Conservation (phyloP, 2,113 vertebrate species). For the Chionis minor region DNA sequence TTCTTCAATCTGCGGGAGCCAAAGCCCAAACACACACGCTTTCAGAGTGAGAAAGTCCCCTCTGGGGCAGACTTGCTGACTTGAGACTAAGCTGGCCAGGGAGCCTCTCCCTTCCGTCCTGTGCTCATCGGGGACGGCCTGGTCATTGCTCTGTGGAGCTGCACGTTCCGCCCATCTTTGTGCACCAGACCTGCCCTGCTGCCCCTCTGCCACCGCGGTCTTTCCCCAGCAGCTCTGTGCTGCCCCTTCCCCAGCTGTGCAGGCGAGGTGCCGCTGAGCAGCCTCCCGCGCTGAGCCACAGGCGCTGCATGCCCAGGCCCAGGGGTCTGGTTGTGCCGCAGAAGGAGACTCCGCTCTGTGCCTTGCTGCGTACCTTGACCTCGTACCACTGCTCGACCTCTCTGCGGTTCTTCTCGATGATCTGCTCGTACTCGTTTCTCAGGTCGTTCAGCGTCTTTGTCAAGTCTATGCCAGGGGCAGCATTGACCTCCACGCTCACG, state of each 20-base stretch:
- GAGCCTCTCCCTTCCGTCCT: neutral
- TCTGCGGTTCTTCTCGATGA: slow-evolving; percentile 77
- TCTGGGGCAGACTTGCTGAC: neutral
- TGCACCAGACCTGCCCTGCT: neutral
- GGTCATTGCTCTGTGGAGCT: neutral
- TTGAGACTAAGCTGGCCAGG: rapidly evolving
- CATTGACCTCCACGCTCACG: slow-evolving; percentile 70
- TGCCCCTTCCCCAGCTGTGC: neutral
- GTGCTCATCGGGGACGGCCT: neutral
- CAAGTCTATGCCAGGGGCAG: slow-evolving; percentile 58
- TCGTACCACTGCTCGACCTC: slow-evolving; percentile 86
- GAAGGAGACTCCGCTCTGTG: neutral
- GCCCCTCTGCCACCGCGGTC: neutral
- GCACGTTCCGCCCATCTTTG: neutral
- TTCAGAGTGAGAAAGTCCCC: neutral
- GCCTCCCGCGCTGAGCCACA: neutral
- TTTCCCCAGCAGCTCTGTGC: neutral
- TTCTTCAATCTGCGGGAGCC: slow-evolving; percentile 40
- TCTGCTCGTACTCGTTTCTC: slow-evolving; percentile 78
- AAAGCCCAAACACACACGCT: neutral
- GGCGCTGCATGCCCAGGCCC: too few species aligned
- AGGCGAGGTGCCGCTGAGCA: neutral
- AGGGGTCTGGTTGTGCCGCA: too few species aligned
- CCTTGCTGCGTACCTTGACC: slow-evolving; percentile 73
- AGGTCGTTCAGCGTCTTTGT: slow-evolving; percentile 64